phyloP scores from a whole-genome alignment of 2,113 vertebrate species.

The Daphoenositta chrysoptera region DNA sequence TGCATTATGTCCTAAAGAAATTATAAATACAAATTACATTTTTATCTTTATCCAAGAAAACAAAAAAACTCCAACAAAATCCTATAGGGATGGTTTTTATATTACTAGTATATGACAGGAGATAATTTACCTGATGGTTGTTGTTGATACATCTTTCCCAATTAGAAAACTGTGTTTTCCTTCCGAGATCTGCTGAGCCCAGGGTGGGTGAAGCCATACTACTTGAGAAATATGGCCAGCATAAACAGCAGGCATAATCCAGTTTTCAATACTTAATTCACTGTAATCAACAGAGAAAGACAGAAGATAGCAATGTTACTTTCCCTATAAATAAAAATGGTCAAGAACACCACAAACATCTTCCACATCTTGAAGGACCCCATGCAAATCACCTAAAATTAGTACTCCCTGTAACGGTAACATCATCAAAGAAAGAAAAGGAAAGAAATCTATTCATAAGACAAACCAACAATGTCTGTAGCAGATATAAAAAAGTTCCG shows the following conservation, averaged over 20 bases:
- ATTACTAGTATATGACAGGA: background rate
- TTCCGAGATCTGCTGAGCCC: slow-evolving; percentile 93
- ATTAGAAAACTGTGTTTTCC: slow-evolving; percentile 87
- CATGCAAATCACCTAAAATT: background rate
- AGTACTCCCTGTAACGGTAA: background rate
- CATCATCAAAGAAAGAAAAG: background rate
- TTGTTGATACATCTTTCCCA: slow-evolving; percentile 90
- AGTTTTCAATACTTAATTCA: slow-evolving; percentile 97
- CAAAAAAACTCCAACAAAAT: background rate
- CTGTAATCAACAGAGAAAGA: slow-evolving; percentile 61
- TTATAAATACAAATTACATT: background rate
- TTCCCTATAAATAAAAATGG: background rate
- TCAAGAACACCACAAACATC: background rate
- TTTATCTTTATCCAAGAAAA: background rate
- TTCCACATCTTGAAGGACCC: background rate
- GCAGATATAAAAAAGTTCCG: background rate
- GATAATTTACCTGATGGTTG: slow-evolving; percentile 88
- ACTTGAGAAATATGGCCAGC: slow-evolving; percentile 92
- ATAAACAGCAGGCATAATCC: slow-evolving; percentile 98
- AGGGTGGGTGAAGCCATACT: slow-evolving; percentile 90
- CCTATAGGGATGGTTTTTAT: background rate
- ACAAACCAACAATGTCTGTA: background rate
- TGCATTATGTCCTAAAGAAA: background rate
- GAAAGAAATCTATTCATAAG: background rate
- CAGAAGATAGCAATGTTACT: background rate